Evolutionary conservation across 1,140 invertebrate species (phyloP), one percentile per base, ranked within the genome.

Genomic region (Drosophila trapezifrons): DNA sequence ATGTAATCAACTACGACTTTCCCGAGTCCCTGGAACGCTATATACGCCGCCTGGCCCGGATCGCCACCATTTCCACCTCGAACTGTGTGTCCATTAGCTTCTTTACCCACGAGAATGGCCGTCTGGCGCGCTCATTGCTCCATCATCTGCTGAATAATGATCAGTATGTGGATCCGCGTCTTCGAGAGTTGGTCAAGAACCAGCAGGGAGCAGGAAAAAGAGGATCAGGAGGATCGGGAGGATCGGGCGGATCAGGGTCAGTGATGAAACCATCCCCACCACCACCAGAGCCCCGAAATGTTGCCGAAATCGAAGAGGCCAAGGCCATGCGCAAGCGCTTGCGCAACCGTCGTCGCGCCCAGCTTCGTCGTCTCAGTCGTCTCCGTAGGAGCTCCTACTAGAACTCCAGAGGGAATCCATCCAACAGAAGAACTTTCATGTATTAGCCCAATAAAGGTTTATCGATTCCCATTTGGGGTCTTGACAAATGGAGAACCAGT

Each of bases 41-140:
- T 92, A 97, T 99, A 84, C 98, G 99, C 92, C 95, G 98, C 69
- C 99, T 99, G 93, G 98, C 98, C 18, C 95, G 98, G 84, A 99
- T 98, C 49, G 98, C 97, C 32, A 94, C 98, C 18, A 17, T 29
- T 3, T 13, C 8, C 1, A 10, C 10, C 8, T 1, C 1, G 0
- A 3, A 40, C 15, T 98, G 98, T 32, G 99, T 98, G 2, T 97
- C 98, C 0, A 25, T 74, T 3, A 58, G 42, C 6, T 57, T 71
- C 37, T 49, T 76, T n/a, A 67, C 47, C 12, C 6, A 10, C 1
- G n/a, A 32, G 0, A 40, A 52, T n/a, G 22, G 17, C 0, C 15
- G 6, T 0, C 6, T 40, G n/a, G 27, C 45, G 0, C 10, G 5
- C 4, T 1, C n/a, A 0, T 1, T 69, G 45, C 4, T 35, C 9